A percentile compares a stretch with the other conserved stretches of the same genome.
Conservation (phyloP, 2,888 invertebrate genomes). For the Lasioglossum vierecki region DNA sequence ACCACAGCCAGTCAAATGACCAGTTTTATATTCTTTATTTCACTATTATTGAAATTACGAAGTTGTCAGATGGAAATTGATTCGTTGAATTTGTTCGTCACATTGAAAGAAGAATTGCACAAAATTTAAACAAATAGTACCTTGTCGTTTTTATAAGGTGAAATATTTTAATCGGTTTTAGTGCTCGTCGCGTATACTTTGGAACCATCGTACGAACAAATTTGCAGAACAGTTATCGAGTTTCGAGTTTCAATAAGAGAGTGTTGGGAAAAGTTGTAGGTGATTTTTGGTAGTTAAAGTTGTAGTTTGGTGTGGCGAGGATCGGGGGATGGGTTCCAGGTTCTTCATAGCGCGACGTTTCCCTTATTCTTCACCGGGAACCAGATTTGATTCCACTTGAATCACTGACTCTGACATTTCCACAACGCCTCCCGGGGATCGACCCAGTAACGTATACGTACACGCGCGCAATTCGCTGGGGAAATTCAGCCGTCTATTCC, state of each 20-base stretch:
- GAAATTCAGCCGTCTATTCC: conserved; percentile 76
- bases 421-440: conserved; percentile 57
- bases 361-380: conserved; percentile 44
- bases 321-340: neutral
- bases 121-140: too few relatives aligned
- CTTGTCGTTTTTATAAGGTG: too few relatives aligned
- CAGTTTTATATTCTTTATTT: too few relatives aligned
- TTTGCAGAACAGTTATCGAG: neutral
- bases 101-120: too few relatives aligned
- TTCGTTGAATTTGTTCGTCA: too few relatives aligned
- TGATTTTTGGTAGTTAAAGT: neutral
- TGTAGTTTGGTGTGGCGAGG: neutral
- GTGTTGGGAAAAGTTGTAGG: neutral
- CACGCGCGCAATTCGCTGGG: conserved; percentile 71
- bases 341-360: conserved; percentile 7
- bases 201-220: neutral
- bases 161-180: too few relatives aligned
- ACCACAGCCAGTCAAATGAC: too few relatives aligned
- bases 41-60: too few relatives aligned
- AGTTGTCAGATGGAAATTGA: too few relatives aligned
- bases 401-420: conserved; percentile 70
- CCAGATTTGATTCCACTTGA: conserved; percentile 70
- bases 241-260: neutral
- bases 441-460: conserved; percentile 64
- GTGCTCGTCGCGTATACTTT: too few relatives aligned